phyloP scores from a whole-genome alignment of 2,888 invertebrate genomes.

The Lacanobia wlatinum region DNA sequence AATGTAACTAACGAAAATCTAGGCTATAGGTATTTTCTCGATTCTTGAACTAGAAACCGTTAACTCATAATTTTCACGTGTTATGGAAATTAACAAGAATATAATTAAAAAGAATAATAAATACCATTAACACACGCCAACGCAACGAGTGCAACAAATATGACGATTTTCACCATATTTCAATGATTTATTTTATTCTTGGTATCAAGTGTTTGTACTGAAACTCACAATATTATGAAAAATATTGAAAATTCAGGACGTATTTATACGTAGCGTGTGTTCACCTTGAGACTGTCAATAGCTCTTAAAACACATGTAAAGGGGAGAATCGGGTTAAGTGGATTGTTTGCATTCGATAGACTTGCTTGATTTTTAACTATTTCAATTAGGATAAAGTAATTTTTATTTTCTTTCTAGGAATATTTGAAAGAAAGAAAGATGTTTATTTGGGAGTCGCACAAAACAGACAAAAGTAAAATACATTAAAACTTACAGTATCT shows the following conservation, averaged over 20 bases:
- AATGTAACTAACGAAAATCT: too few species aligned
- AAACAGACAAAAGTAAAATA: too few species aligned
- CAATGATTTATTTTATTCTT: neutral
- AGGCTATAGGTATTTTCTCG: too few species aligned
- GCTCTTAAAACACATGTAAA: constrained; percentile 26
- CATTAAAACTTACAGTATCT: too few species aligned
- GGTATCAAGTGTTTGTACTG: neutral
- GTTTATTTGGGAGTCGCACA: too few species aligned
- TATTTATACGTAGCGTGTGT: constrained; percentile 43
- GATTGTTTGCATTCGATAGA: neutral
- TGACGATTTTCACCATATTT: constrained; percentile 56
- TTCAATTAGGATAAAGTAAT: too few species aligned
- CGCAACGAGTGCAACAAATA: constrained; percentile 48
- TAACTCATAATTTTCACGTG: too few species aligned
- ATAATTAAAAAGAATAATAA: constrained; percentile 9
- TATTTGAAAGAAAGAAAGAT: too few species aligned
- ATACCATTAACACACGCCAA: constrained; percentile 50
- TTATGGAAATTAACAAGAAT: too few species aligned
- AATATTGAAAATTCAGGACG: constrained; percentile 12
- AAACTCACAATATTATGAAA: constrained; percentile 35
- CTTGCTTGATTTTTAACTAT: too few species aligned
- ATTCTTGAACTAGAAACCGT: too few species aligned
- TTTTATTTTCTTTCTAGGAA: too few species aligned
- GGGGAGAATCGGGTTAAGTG: constrained; percentile 43
- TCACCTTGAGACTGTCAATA: constrained; percentile 51